Evolutionary conservation across 2,797 vertebrate species (phyloP), one percentile per base, ranked within the genome.

Genomic region (Nannoperca australis): DNA sequence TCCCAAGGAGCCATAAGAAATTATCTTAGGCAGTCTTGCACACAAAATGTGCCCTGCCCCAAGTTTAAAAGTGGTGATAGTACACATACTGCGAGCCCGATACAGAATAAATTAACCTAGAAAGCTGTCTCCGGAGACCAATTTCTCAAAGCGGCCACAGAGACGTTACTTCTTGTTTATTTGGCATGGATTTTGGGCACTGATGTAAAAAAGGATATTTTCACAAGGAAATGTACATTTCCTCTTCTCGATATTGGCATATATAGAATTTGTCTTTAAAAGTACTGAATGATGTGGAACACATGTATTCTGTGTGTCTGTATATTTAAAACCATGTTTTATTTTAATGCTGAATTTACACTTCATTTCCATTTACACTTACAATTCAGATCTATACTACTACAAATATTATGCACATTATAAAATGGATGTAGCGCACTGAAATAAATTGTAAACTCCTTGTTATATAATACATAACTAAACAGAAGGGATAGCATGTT

Each of bases 91-190:
- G 83, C 85, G 86, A 89, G 87, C 80, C 82, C 67, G 63, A 89
- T 72, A 82, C 87, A 85, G 92, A 93, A 94, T 94, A 92, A 91
- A 92, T 93, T 92, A 90, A 92, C 89, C 89, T 88, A 91, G 92
- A 92, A 92, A 91, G 71, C 73, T 78, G 86, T 89, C 93, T 86
- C 91, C 15, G n/a, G 93, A 90, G 90, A 93, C 84, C 90, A 92
- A 92, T 92, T 90, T 92, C 89, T 93, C 89, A 92, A 92, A 89
- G 86, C 87, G 82, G 88, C 85, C 89, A 89, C 88, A 90, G 82
- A 93, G 82, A 92, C 84, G 66, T 89, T 81, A 81, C 78, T 91
- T 81, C 87, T 86, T 92, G 91, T 90, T 93, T 93, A 86, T 89
- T 83, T 92, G 87, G 84, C 81, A 84, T 70, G 73, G 80, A 82